These are phyloP conservation scores for Pachliopta kotzebuea DNA, from an alignment of 2,888 invertebrate genomes.

Conservation along the genomic window DNA sequence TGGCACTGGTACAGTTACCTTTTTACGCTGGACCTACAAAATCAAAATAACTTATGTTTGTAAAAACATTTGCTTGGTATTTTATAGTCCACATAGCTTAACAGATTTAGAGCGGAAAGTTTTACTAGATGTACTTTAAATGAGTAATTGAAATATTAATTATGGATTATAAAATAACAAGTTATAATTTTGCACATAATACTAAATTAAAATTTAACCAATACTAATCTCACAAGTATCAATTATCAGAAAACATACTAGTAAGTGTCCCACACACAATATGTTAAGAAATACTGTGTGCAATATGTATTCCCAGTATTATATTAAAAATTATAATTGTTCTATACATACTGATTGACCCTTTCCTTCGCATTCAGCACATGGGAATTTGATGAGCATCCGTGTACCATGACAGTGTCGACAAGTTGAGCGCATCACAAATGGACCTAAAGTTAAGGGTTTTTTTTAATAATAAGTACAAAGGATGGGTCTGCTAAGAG, in stretches of 20 bases:
- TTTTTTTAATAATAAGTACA: neutral
- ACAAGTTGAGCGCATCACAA: slow-evolving; percentile 98
- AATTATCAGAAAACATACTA: too few species aligned
- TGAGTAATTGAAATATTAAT: too few species aligned
- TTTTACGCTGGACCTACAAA: slow-evolving; percentile 88
- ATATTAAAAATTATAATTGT: too few species aligned
- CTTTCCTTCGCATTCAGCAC: slow-evolving; percentile 95
- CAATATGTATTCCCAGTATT: too few species aligned
- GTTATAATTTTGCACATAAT: too few species aligned
- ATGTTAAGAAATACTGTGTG: too few species aligned
- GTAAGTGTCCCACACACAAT: too few species aligned
- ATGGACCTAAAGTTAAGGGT: slow-evolving; percentile 84
- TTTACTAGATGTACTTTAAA: neutral
- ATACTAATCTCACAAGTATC: too few species aligned
- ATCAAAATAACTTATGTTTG: neutral
- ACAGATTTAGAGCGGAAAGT: neutral
- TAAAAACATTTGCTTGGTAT: neutral
- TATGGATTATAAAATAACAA: too few species aligned
- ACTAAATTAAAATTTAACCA: too few species aligned
- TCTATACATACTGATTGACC: slow-evolving; percentile 86
- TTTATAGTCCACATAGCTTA: too few species aligned
- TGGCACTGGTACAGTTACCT: slow-evolving; percentile 95
- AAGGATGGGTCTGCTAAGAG: too few species aligned
- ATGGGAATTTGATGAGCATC: slow-evolving; percentile 94
- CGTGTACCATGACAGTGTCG: slow-evolving; percentile 93